A percentile compares a stretch with the other conserved stretches of the same genome.
Conservation (phyloP, 2,888 invertebrate genomes). For the Meiosimyza decipiens region DNA sequence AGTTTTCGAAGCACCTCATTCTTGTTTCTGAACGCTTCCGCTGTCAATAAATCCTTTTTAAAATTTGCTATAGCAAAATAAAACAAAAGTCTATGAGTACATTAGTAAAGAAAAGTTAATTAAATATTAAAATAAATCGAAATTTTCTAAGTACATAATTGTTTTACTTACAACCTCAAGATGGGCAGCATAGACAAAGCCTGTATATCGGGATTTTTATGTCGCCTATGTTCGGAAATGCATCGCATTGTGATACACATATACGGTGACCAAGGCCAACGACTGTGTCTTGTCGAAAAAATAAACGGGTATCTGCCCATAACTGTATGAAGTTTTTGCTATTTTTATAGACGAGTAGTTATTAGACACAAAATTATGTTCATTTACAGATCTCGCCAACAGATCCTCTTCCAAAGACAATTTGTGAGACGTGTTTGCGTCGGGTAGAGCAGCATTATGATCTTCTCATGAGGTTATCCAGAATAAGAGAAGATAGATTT, state of each 20-base stretch:
- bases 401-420: slow-evolving; percentile 78
- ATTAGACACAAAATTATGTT: neutral
- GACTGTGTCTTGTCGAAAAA: slow-evolving; percentile 80
- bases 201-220: slow-evolving; percentile 84
- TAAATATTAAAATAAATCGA: neutral
- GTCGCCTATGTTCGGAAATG: slow-evolving; percentile 87
- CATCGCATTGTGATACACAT: slow-evolving; percentile 84
- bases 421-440: slow-evolving; percentile 72
- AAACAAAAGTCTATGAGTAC: slow-evolving; percentile 5
- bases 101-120: slow-evolving; percentile 6
- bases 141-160: neutral
- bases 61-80: slow-evolving; percentile 26
- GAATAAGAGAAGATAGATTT: slow-evolving; percentile 56
- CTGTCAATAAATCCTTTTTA: slow-evolving; percentile 25
- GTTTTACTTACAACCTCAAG: neutral
- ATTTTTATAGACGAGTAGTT: neutral
- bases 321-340: slow-evolving; percentile 70
- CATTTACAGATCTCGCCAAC: slow-evolving; percentile 72
- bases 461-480: slow-evolving; percentile 59
- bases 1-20: no score
- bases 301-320: slow-evolving; percentile 84
- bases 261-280: slow-evolving; percentile 82
- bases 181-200: slow-evolving; percentile 89
- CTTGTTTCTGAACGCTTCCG: slow-evolving; percentile 17
- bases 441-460: slow-evolving; percentile 72